Base-by-base conservation (phyloP, 2,113 vertebrate genomes). In the Onychostoma macrolepis region DNA sequence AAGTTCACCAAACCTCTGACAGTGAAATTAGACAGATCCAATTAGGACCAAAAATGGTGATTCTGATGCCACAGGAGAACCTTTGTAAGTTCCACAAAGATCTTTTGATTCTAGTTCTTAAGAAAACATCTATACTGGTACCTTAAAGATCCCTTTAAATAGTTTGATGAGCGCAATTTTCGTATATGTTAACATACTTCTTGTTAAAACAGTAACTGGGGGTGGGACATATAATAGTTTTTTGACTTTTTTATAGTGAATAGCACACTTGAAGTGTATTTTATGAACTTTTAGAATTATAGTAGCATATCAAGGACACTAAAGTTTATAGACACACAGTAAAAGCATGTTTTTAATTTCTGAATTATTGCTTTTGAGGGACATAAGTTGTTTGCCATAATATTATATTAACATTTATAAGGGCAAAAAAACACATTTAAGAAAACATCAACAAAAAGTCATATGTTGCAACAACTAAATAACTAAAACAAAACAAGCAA, bases 41-140 rank as follows among this genome's bases (percentile, higher is more conserved):
- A 12, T 72, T n/a, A 11, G 38, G 5, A 38, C 17, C 6, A 58
- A 21, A 58, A 58, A 2, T 21, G 3, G 1, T 21, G 53, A 21
- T 38, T 19, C 33, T 24, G 19, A 38, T 24, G 30, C 33, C 69
- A 72, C 69, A 72, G 36, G 36, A 24, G 69, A 72, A 41, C 21
- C 69, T 72, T 72, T 72, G 36, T 72, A 72, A 24, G 69, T 12
- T 41, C 69, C 36, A 72, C 69, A 72, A 72, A 41, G 69, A 38
- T 72, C 69, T 38, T 72, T 72, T 72, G 69, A 72, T 4, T 72
- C 36, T n/a, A 72, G 69, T n/a, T 38, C 9, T 41, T 41, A 41
- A 72, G 21, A 72, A 72, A 72, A 72, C 69, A 72, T 38, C 33
- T 24, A 36, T 9, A 72, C 19, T 72, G 36, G 36, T 72, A 38